Percentiles rank a stretch among this genome's conserved stretches.
Evolutionary conservation across 2,797 vertebrate genomes (phyloP).

Genomic region (Phataginus tetradactyla): DNA sequence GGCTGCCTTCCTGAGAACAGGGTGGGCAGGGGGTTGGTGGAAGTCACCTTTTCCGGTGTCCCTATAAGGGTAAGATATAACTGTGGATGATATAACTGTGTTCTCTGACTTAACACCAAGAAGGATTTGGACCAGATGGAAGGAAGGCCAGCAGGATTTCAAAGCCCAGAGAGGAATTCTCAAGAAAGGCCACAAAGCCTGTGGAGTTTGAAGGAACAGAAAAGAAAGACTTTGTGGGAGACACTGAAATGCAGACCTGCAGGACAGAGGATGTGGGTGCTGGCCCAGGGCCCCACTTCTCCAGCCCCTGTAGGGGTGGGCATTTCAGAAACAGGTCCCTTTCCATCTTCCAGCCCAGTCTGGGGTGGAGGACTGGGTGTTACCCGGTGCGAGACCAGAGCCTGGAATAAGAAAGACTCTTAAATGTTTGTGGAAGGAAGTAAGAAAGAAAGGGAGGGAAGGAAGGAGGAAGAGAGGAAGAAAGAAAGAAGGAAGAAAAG

Average conservation of each 20-base stretch:
- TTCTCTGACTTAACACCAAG: not conserved
- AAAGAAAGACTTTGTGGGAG: not conserved
- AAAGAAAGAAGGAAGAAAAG: not conserved
- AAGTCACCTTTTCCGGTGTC: not conserved
- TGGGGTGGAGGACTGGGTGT: not conserved
- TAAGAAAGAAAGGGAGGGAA: not conserved
- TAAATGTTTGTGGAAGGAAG: not conserved
- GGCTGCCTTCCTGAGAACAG: not conserved
- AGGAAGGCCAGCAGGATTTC: not conserved
- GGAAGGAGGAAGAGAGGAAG: too few relatives aligned
- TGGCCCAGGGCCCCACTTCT: not conserved
- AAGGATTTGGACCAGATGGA: not conserved
- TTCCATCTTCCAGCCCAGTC: not conserved
- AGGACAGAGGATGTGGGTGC: rapidly evolving
- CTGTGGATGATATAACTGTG: not conserved
- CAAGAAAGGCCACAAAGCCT: not conserved
- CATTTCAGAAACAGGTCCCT: not conserved
- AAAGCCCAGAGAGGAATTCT: not conserved
- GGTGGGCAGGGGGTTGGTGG: not conserved
- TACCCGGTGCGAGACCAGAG: not conserved
- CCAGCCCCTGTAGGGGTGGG: not conserved
- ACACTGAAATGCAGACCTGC: not conserved
- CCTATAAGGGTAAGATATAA: not conserved
- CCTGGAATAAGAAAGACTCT: not conserved
- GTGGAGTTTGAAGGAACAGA: not conserved